A percentile compares a stretch with the other conserved stretches of the same genome.
Evolutionary conservation across 1,140 invertebrate species (phyloP).

Genomic region (Pararge aegeria): DNA sequence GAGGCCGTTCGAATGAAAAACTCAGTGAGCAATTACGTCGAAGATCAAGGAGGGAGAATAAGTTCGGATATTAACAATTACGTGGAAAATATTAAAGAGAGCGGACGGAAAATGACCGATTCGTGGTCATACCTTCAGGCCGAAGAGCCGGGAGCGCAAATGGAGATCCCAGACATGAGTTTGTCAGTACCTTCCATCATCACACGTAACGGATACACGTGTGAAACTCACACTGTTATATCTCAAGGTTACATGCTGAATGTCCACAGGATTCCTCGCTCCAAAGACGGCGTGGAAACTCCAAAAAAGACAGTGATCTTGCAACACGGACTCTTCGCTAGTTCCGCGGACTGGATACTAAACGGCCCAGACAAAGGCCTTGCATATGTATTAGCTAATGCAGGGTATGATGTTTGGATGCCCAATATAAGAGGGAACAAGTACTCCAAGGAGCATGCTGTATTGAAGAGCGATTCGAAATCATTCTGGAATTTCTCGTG

Average conservation of each 20-base stretch:
- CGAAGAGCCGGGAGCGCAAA: conserved; percentile 34
- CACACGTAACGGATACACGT: conserved; percentile 82
- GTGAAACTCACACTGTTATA: conserved; percentile 83
- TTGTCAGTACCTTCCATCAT: conserved; percentile 80
- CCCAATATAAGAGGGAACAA: conserved; percentile 83
- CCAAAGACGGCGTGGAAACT: conserved; percentile 31
- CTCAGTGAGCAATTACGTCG: conserved; percentile 45
- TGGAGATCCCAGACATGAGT: conserved; percentile 58
- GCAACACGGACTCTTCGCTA: conserved; percentile 88
- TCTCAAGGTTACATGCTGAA: conserved; percentile 88
- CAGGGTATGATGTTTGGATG: conserved; percentile 85
- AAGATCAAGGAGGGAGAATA: conserved; percentile 46
- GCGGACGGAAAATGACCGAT: conserved; percentile 42
- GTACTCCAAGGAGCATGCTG: conserved; percentile 80
- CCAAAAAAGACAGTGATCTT: conserved; percentile 80
- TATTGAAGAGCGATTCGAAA: conserved; percentile 69
- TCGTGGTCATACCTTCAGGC: conserved; percentile 45
- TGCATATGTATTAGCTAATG: conserved; percentile 82
- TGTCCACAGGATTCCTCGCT: conserved; percentile 85
- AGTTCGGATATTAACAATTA: conserved; percentile 44
- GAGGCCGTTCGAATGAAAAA: conserved; percentile 49
- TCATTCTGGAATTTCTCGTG: conserved; percentile 85
- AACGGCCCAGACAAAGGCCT: conserved; percentile 83
- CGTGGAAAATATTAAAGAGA: conserved; percentile 49
- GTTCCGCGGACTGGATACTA: conserved; percentile 89